These are phyloP conservation scores for Cladopsammia gracilis DNA, from an alignment of 64 coral and sea anemone species.

Conservation along the genomic window DNA sequence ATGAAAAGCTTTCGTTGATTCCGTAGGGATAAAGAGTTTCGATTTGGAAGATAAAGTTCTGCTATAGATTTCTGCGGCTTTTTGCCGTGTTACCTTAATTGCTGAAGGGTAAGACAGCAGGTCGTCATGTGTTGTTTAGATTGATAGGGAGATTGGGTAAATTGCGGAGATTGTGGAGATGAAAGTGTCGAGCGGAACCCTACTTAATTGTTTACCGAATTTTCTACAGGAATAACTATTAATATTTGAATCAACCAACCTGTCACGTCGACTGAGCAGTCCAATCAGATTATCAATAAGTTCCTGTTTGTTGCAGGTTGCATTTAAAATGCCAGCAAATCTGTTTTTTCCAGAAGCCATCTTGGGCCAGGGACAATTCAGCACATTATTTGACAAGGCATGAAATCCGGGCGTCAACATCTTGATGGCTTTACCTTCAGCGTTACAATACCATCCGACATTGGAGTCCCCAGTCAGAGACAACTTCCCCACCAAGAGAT, in stretches of 20 bases:
- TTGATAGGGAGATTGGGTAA: no score
- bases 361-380: conserved; percentile 90
- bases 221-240: no score
- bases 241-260: conserved; percentile 31
- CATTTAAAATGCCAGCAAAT: conserved; percentile 76
- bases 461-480: conserved; percentile 45
- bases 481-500: conserved; percentile 83
- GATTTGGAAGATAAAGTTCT: no score
- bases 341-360: conserved; percentile 75
- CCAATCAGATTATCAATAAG: conserved; percentile 65
- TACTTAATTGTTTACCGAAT: no score
- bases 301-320: conserved; percentile 45
- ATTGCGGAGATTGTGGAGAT: no score
- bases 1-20: no score
- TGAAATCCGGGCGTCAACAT: conserved; percentile 77
- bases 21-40: no score
- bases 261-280: conserved; percentile 63
- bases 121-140: no score
- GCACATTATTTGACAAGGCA: conserved; percentile 79
- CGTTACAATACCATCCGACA: conserved; percentile 87
- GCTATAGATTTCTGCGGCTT: no score
- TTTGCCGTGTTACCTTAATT: no score
- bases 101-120: no score
- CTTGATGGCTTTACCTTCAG: conserved; percentile 62
- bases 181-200: no score